These are phyloP conservation scores for Todiramphus chloris DNA, from an alignment of 2,113 vertebrate species.

Conservation along the genomic window DNA sequence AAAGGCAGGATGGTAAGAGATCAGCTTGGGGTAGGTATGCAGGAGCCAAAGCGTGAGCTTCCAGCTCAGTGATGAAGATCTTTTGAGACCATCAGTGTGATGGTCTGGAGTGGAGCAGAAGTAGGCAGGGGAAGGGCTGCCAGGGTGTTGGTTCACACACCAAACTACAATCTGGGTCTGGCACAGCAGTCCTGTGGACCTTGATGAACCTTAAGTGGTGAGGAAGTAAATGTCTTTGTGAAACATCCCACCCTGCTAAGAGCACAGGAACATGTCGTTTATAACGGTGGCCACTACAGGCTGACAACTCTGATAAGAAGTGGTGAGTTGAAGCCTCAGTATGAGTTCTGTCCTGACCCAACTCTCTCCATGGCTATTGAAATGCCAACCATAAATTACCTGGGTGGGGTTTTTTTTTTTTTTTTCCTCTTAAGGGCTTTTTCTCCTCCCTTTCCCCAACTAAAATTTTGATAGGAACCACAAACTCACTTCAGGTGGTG, in stretches of 20 bases:
- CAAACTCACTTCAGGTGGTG: neutral
- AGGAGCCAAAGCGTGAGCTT: neutral
- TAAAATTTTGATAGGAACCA: neutral
- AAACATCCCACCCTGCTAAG: neutral
- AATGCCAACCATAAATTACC: rapidly evolving
- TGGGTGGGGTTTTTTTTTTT: too few relatives aligned
- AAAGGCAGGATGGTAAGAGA: neutral
- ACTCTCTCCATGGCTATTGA: neutral
- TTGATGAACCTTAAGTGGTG: neutral
- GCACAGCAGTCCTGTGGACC: neutral
- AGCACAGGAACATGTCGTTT: rapidly evolving
- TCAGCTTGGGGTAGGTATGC: neutral
- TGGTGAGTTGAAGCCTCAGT: neutral
- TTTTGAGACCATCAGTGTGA: neutral
- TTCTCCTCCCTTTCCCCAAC: neutral
- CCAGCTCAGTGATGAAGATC: neutral
- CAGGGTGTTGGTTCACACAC: neutral
- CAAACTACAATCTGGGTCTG: neutral
- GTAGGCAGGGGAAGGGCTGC: neutral
- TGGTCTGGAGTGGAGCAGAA: neutral
- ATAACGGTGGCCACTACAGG: neutral
- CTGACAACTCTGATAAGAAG: neutral
- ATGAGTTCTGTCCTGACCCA: neutral
- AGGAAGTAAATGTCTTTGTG: neutral
- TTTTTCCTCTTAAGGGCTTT: neutral